Evolutionary conservation across 2,113 vertebrate species (phyloP).

Genomic region (Chinchilla lanigera): DNA sequence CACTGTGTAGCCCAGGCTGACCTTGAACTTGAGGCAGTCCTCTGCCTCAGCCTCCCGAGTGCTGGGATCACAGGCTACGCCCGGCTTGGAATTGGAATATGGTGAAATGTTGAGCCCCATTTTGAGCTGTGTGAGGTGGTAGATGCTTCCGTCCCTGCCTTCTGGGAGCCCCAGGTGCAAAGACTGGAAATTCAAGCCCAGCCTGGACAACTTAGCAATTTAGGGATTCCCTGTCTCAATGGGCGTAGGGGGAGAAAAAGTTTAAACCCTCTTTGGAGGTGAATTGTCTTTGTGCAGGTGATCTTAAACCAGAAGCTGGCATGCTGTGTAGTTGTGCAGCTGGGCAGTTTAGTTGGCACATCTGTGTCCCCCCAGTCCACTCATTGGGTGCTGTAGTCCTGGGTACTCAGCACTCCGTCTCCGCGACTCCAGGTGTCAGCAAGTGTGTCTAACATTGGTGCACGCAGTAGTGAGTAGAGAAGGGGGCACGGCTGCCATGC

Average conservation of each 20-base stretch:
- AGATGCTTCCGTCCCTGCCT: not conserved
- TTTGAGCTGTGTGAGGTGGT: not conserved
- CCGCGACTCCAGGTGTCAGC: not conserved
- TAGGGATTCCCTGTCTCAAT: not conserved
- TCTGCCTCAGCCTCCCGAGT: not conserved
- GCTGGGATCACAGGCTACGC: not conserved
- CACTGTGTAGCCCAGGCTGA: not conserved
- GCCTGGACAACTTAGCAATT: not conserved
- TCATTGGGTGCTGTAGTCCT: not conserved
- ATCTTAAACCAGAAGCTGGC: slow-evolving; percentile 7
- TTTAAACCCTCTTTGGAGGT: not conserved
- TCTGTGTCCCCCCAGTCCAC: not conserved
- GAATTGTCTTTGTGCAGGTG: not conserved
- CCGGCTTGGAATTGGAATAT: not conserved
- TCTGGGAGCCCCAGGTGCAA: not conserved
- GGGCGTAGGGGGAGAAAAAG: not conserved
- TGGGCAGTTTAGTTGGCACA: not conserved
- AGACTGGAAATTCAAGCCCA: not conserved
- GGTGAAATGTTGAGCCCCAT: not conserved
- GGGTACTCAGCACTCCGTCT: not conserved
- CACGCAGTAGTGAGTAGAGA: not conserved
- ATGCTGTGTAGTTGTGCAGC: not conserved
- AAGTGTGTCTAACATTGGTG: not conserved
- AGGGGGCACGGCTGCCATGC: not conserved
- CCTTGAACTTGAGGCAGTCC: not conserved